These are phyloP conservation scores for Acrocyrtus sp. DNA, from an alignment of 2,888 invertebrate genomes.

Conservation along the genomic window DNA sequence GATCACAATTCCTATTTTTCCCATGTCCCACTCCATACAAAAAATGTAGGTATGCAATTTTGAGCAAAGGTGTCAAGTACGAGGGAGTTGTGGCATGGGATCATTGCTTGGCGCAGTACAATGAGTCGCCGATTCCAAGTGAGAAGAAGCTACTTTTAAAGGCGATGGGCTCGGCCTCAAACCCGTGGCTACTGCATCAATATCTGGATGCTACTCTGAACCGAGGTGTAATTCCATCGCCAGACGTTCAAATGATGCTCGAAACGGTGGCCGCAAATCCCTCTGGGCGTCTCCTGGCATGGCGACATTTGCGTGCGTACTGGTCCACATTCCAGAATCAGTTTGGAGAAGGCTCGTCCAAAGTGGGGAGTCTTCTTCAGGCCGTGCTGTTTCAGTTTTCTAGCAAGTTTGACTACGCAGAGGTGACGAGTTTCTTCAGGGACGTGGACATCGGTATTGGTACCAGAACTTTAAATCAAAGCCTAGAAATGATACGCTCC, in stretches of 20 bases:
- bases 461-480: slow-evolving; percentile 74
- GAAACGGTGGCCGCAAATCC: slow-evolving; percentile 77
- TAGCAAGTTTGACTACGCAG: slow-evolving; percentile 79
- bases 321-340: slow-evolving; percentile 74
- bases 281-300: slow-evolving; percentile 76
- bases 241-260: slow-evolving; percentile 78
- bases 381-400: slow-evolving; percentile 76
- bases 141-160: slow-evolving; percentile 78
- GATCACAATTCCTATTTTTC: slow-evolving; percentile 24
- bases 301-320: slow-evolving; percentile 78
- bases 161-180: slow-evolving; percentile 77
- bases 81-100: slow-evolving; percentile 80
- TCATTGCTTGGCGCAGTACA: slow-evolving; percentile 79
- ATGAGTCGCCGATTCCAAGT: slow-evolving; percentile 74
- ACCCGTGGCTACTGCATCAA: slow-evolving; percentile 85
- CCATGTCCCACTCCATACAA: background rate
- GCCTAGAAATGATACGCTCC: slow-evolving; percentile 81
- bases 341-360: slow-evolving; percentile 73
- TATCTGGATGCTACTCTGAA: slow-evolving; percentile 80
- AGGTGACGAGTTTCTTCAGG: slow-evolving; percentile 74
- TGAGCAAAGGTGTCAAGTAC: slow-evolving; percentile 71
- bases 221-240: slow-evolving; percentile 75
- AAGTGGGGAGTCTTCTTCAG: slow-evolving; percentile 74
- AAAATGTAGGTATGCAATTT: background rate
- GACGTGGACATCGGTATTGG: slow-evolving; percentile 72